These are phyloP conservation scores for Nemurella pictetii DNA, from an alignment of 2,888 invertebrate species.

Conservation along the genomic window DNA sequence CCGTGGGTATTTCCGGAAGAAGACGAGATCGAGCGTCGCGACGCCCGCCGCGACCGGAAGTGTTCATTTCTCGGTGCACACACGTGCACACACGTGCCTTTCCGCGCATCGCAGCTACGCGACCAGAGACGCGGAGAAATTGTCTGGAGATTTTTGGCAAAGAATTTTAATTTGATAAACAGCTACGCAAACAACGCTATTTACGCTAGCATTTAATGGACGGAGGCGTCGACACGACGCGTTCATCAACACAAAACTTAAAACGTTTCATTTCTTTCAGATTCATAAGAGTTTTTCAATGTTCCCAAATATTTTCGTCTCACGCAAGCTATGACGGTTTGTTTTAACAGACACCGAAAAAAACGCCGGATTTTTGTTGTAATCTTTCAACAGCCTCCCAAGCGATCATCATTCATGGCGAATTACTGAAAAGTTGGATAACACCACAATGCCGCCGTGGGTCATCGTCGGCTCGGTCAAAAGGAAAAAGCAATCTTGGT, in stretches of 20 bases:
- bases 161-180: not conserved
- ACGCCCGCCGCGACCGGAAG: not conserved
- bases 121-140: not conserved
- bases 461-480: constrained; percentile 3
- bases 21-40: not conserved
- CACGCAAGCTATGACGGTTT: not conserved
- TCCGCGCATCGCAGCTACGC: not conserved
- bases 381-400: not conserved
- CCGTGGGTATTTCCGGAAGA: not conserved
- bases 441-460: not conserved
- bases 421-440: not conserved
- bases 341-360: not conserved
- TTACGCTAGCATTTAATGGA: too few relatives aligned
- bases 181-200: too few relatives aligned
- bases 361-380: not conserved
- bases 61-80: not conserved
- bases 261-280: too few relatives aligned
- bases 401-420: not conserved
- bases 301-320: not conserved
- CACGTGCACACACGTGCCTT: not conserved
- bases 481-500: constrained; percentile 10
- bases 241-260: too few relatives aligned
- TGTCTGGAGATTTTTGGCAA: not conserved
- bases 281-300: not conserved
- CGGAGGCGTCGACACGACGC: too few relatives aligned